Base-by-base conservation (phyloP, 1,140 invertebrate species). In the Metaphire vulgaris region DNA sequence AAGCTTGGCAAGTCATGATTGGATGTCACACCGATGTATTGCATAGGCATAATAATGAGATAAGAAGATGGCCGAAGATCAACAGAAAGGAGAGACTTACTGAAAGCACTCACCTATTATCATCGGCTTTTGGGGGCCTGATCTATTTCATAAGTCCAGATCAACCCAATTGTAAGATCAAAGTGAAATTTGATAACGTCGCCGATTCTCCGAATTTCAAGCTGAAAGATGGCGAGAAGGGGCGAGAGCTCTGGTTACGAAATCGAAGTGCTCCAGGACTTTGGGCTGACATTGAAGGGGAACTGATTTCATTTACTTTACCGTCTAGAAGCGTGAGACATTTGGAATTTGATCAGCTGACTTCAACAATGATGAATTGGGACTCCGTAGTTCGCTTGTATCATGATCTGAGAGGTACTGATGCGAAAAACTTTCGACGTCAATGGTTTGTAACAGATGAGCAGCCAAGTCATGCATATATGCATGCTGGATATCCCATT, bases 401-500 rank as follows among this genome's bases (percentile, higher is more conserved):
- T 73, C 76, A 74, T 31, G 72, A 79, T 41, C 71, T 80, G 15
- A 74, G 79, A 41, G 79, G 78, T 15, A 77, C 74, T 28, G 72
- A 79, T 69, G 41, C 74, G 14, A 66, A 31, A n/a, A 26, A 67
- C 12, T 64, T 69, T 2, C 77, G 74, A 56, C 69, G 77, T 28
- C 72, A 77, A 71, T 79, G 79, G 75, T 41, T 80, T 2, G 79
- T 81, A 21, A 69, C 77, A 29, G 80, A 81, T 74, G 73, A 73
- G 28, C 80, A 81, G 71, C 80, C 79, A 33, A 2, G 0, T 1
- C 2, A 0, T 6, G 80, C 79, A 14, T 80, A 81, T 56, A 81
- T 81, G 80, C 80, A 80, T 72, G 72, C 75, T n/a, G 81, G 81
- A 12, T 81, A 80, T 76, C 81, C 81, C 1, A 81, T 81, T 34